Base-by-base conservation (phyloP, 1,140 invertebrate genomes). In the Ditylenchus dipsaci region DNA sequence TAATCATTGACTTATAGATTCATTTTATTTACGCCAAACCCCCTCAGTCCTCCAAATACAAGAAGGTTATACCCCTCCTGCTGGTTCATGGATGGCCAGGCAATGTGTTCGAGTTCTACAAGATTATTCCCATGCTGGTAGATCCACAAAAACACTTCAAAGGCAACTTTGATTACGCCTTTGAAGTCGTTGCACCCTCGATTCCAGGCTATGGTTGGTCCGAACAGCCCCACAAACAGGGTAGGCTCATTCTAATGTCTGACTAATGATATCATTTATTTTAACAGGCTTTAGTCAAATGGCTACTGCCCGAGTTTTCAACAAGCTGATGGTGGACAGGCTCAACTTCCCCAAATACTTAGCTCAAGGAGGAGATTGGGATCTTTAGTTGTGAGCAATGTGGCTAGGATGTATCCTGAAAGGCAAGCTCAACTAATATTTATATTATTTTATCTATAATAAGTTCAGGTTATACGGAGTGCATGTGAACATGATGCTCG, bases 161-260 rank as follows among this genome's bases (percentile, higher is more conserved):
- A 11, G 91, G 94, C 83, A 83, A 84, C 58, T 81, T 21, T 49
- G 85, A 89, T 71, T 88, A 90, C 75, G 89, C 88, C 0, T 89
- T 92, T 74, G 90, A 92, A 83, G 84, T 92, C 0, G 87, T 93
- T 21, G 87, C 87, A 7, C 90, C 90, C 1, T 91, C 90, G 47
- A 84, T 92, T 59, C 91, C 91, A 7, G 91, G 91, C 9, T 93
- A 89, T 84, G 91, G 90, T 30, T 93, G 89, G 81, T 93, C 91
- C 0, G 87, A 90, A 77, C 88, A 88, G 70, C 86, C 86, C 0
- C 84, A 89, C 42, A 80, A 83, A 69, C 64, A 67, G 72, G 83
- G 84, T 78, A 27, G 23, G 56, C 43, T 19, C 8, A 38, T 38
- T 38, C 33, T 38, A 38, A 11, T 3, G 33, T 38, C 33, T 38